Percentiles rank a stretch among this genome's conserved stretches.
phyloP scores from a whole-genome alignment of 2,797 vertebrate species.

The Tauraco hartlaubi region DNA sequence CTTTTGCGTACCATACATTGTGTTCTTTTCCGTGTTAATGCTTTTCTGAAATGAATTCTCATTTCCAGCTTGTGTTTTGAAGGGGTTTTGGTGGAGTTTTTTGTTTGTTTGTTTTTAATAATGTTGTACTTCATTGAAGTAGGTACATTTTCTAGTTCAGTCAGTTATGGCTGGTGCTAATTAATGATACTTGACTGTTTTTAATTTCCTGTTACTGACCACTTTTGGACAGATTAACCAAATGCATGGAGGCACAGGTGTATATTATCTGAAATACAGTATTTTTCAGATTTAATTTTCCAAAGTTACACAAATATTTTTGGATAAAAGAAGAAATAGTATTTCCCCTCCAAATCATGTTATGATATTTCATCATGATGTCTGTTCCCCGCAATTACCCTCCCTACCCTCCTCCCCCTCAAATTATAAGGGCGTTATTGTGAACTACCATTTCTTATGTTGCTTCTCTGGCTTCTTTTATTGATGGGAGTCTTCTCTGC shows the following conservation, averaged over 20 bases:
- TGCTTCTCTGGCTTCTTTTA: background rate
- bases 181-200: background rate
- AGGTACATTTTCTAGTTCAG: background rate
- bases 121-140: background rate
- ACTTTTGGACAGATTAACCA: background rate
- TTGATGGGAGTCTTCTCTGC: background rate
- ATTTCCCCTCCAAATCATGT: background rate
- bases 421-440: background rate
- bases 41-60: background rate
- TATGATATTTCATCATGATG: background rate
- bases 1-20: accelerated
- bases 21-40: background rate
- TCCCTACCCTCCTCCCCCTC: accelerated
- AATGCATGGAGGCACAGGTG: background rate
- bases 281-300: background rate
- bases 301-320: background rate
- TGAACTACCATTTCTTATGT: background rate
- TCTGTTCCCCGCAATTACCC: too few relatives aligned
- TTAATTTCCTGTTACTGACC: background rate
- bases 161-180: background rate
- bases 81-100: accelerated
- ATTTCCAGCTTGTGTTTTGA: background rate
- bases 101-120: background rate
- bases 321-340: background rate
- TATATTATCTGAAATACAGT: background rate